Conservation (phyloP, 2,888 invertebrate species). For the Eumerus sabulonum region DNA sequence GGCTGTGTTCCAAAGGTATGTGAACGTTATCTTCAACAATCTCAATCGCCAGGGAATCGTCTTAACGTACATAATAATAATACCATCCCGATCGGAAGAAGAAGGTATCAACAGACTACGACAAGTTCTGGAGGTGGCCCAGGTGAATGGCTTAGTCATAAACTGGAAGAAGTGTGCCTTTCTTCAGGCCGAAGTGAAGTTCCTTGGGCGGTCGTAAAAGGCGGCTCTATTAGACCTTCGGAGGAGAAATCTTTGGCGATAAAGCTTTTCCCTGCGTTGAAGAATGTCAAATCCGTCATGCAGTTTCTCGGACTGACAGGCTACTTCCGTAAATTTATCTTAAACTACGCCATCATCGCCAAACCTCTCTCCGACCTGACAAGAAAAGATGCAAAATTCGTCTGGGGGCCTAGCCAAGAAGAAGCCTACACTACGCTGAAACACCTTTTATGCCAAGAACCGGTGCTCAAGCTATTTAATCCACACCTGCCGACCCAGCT, state of each 20-base stretch:
- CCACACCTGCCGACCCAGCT: constrained; percentile 61
- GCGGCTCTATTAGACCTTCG: constrained; percentile 13
- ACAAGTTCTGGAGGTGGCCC: constrained; percentile 14
- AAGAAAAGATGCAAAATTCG: constrained; percentile 27
- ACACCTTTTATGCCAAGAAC: constrained; percentile 56
- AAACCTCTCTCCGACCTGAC: constrained; percentile 67
- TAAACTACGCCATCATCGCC: constrained; percentile 61
- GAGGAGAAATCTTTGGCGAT: constrained; percentile 50
- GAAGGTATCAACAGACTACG: constrained; percentile 11
- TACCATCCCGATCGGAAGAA: constrained; percentile 14
- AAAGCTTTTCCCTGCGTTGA: constrained; percentile 6
- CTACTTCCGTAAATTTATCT: constrained; percentile 56
- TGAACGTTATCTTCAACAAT: constrained; percentile 28
- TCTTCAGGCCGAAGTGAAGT: constrained; percentile 64
- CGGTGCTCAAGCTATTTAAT: constrained; percentile 67
- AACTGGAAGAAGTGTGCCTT: constrained; percentile 59
- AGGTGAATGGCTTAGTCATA: constrained; percentile 29
- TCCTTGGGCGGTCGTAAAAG: constrained; percentile 58
- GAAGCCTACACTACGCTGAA: constrained; percentile 26
- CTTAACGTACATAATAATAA: constrained; percentile 31
- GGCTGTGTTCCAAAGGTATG: constrained; percentile 72
- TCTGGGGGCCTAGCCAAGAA: constrained; percentile 34
- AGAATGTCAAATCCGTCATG: constrained; percentile 15
- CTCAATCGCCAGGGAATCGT: constrained; percentile 23
- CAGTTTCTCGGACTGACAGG: constrained; percentile 26